Base-by-base conservation (phyloP, 2,888 invertebrate genomes). In the Orchesella flavescens region DNA sequence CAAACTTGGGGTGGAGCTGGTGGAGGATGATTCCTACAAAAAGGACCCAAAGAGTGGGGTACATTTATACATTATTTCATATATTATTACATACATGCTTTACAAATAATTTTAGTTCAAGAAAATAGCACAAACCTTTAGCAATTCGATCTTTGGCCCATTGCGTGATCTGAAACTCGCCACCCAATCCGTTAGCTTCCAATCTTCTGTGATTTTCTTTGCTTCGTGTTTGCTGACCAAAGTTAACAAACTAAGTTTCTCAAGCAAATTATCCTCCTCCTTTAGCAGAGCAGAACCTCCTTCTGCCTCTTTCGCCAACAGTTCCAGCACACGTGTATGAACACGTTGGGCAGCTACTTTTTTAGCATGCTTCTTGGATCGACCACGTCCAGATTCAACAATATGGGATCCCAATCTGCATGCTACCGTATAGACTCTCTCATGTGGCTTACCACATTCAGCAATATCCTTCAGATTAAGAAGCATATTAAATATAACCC, bases 301-400 rank as follows among this genome's bases (percentile, higher is more conserved):
- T 12, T 55, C 71, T n/a, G 84, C 65, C 21, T 74, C 77, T 55
- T 85, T 71, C 13, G 76, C 21, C 66, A 86, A 71, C 12, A 84
- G 12, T 17, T 86, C 84, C 63, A 74, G 66, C 17, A 88, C 77
- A 3, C 85, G 63, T 53, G 86, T 79, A n/a, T 87, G 82, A 57
- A 87, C 86, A 59, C 84, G 83, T 46, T 83, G 63, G 15, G 88
- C 88, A 24, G 88, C 87, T 4, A 80, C 87, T 74, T 85, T 79
- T 82, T 88, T 88, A 17, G 88, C 88, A 66, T 72, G 75, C 69
- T 86, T 87, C 61, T 88, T 88, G 0, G 87, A 86, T 34, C 84
- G 80, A 10, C 87, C 88, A n/a, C 80, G 74, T 19, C 88, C 88
- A 34, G 61, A 53, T 73, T 86, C 88, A 15, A 84, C 49, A 44